Evolutionary conservation across 1,140 invertebrate species (phyloP), one percentile per base, ranked within the genome.

Genomic region (Hestina assimilis): DNA sequence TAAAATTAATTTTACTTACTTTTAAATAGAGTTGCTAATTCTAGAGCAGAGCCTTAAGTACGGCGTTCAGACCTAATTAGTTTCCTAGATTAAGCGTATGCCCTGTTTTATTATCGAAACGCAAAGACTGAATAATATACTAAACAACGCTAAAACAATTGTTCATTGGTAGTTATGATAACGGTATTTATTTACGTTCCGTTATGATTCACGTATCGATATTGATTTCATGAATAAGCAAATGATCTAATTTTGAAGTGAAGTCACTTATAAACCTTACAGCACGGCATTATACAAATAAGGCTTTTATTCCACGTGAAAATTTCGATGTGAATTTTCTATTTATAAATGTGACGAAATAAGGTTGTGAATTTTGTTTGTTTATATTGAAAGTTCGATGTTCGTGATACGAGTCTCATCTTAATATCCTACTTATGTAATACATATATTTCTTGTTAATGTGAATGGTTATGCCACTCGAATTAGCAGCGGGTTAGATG

Each of bases 171-270:
- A 72, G 71, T 83, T 80, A 79, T 79, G 77, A 80, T 83, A 80
- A 80, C 60, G 75, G 59, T 79, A 77, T 75, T 83, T 74, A 79
- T 71, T 68, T 80, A 75, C 64, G 70, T 71, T 70, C 69, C 67
- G 75, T 60, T 38, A 67, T 83, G 79, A 80, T 73, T 79, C 75
- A 79, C 45, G 48, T 51, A 45, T 23, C 41, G 46, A 48, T 57
- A 28, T 53, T 47, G 43, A 48, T 57, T 57, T 54, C 48, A 33
- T 60, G 50, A 53, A 48, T 53, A 59, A 59, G 57, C 57, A 21
- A 15, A 40, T 60, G 58, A 60, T 43, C 50, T 60, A 47, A 60
- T 42, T 43, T 43, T 9, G 26, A 3, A 4, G 29, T 60, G 50
- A 60, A 50, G 58, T 53, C 50, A 54, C 21, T 23, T 26, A 15